Percentiles rank a stretch among this genome's conserved stretches.
Evolutionary conservation across 2,797 vertebrate genomes (phyloP).

Genomic region (Acanthis flammea): DNA sequence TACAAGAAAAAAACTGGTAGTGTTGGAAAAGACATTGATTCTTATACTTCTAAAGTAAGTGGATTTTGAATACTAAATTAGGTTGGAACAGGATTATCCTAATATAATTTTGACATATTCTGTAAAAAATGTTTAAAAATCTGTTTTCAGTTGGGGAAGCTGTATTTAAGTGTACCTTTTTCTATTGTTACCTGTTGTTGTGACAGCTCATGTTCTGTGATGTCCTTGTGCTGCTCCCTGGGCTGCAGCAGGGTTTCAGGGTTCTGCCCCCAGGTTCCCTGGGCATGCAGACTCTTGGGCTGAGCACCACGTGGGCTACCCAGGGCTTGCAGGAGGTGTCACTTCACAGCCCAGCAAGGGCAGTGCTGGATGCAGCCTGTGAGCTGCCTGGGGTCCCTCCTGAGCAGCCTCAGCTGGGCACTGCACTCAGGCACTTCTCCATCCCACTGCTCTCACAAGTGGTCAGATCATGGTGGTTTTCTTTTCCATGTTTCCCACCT

Average conservation of each 20-base stretch:
- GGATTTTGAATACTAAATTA: not conserved
- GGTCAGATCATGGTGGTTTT: not conserved
- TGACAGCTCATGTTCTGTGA: not conserved
- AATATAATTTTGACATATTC: not conserved
- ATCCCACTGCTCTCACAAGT: accelerated
- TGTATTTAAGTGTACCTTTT: not conserved
- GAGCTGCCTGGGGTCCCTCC: not conserved
- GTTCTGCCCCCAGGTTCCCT: not conserved
- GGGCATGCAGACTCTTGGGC: not conserved
- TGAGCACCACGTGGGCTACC: not conserved
- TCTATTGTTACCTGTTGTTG: not conserved
- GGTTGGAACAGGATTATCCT: not conserved
- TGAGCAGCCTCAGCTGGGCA: not conserved
- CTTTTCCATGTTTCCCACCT: not conserved
- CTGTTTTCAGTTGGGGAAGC: not conserved
- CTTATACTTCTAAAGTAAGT: not conserved
- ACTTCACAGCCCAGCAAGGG: not conserved
- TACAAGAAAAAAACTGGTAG: not conserved
- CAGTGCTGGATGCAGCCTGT: accelerated
- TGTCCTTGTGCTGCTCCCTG: not conserved
- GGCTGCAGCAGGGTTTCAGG: not conserved
- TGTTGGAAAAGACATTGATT: not conserved
- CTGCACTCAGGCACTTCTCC: not conserved
- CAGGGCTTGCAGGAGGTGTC: not conserved
- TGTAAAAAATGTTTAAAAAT: not conserved